Evolutionary conservation across 2,888 invertebrate species (phyloP), one percentile per base, ranked within the genome.

Genomic region (Autographa pulchrina): DNA sequence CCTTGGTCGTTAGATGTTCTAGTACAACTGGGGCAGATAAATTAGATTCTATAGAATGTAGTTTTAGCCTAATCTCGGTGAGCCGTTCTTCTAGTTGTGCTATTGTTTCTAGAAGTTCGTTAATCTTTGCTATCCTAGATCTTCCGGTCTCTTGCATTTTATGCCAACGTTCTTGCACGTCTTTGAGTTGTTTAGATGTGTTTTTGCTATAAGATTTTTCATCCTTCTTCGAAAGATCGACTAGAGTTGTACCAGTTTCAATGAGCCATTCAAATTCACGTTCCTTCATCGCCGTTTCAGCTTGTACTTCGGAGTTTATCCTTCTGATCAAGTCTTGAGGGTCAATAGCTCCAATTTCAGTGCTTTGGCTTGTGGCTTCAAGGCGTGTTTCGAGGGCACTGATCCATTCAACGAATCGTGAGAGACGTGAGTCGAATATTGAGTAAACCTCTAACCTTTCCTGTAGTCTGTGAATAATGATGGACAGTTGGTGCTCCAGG

Each of bases 261-360:
- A 96, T 89, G 20, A 98, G 92, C 98, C 98, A 98, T 74, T 97
- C 97, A 59, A 97, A 97, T 89, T 98, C 98, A 6, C 97, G 96
- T 89, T 97, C 97, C 85, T 98, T 98, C 75, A 98, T 89, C 1
- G 96, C 96, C 84, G 98, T 97, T 89, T 98, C 98, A 0, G 97
- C 96, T 85, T 97, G 97, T 5, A 98, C 93, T 84, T 98, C 98
- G 7, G 97, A 97, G 83, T 97, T 98, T 74, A 98, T 91, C 78
- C 97, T 96, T 68, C 97, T 97, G 59, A 98, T 95, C 9, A 97
- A 94, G 80, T 98, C 98, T 82, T 98, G 97, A 0, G 98, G 98
- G 85, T 98, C 97, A 61, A 97, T 96, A 25, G 96, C 93, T 65
- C 94, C 91, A 6, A 96, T 87, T 62, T 95, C 93, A 75, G 93